These are phyloP conservation scores for Eudyptes chrysolophus DNA, from an alignment of 2,113 vertebrate species.

Conservation along the genomic window DNA sequence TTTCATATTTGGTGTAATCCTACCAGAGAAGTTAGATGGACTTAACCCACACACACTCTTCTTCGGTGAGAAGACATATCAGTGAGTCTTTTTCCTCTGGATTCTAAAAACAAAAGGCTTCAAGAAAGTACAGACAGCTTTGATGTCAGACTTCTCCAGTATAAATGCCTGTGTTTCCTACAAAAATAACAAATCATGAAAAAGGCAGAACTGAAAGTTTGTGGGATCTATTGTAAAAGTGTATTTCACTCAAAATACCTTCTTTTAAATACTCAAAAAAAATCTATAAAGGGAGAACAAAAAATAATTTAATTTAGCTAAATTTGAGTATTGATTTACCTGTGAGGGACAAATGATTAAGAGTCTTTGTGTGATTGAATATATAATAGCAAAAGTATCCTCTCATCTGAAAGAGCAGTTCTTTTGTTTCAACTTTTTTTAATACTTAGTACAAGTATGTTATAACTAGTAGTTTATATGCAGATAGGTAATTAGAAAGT, in stretches of 20 bases:
- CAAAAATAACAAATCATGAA: neutral
- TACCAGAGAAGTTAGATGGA: neutral
- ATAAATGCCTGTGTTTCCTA: neutral
- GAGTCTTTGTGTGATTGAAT: neutral
- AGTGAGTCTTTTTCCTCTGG: neutral
- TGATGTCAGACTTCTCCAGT: neutral
- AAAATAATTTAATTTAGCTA: neutral
- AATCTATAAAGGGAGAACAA: neutral
- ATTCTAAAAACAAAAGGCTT: neutral
- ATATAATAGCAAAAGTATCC: neutral
- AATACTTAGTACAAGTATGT: neutral
- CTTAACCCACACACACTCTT: rapidly evolving
- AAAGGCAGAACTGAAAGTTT: neutral
- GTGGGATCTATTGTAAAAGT: neutral
- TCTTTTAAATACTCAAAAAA: neutral
- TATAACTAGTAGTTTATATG: neutral
- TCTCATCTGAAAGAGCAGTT: neutral
- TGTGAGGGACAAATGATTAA: neutral
- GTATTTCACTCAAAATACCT: neutral
- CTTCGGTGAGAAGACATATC: neutral
- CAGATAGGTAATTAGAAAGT: neutral
- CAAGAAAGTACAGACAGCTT: neutral
- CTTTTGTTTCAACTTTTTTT: neutral
- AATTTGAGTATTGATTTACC: neutral
- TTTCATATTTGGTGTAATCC: neutral